These are phyloP conservation scores for Hippoglossus stenolepis DNA, from an alignment of 2,113 vertebrate species.

Conservation along the genomic window DNA sequence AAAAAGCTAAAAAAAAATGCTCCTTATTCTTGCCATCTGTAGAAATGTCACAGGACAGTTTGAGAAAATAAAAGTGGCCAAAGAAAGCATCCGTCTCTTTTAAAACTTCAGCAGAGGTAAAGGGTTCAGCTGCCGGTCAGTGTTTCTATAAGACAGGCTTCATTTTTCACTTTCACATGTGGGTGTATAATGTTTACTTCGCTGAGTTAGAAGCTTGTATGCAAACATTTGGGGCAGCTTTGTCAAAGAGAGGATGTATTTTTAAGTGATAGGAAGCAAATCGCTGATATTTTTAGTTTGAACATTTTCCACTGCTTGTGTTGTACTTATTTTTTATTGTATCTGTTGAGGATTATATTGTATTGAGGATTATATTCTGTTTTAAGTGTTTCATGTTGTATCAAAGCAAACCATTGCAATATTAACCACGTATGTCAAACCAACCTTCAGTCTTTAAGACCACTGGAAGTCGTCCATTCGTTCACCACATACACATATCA, in stretches of 20 bases:
- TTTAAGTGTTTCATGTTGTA: constrained; percentile 18
- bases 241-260: constrained; percentile 46
- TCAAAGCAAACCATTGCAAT: constrained; percentile 9
- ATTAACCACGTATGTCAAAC: constrained; percentile 7
- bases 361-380: constrained; percentile 57
- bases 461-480: background rate
- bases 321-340: constrained; percentile 27
- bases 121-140: constrained; percentile 55
- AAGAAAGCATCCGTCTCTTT: constrained; percentile 46
- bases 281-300: constrained; percentile 28
- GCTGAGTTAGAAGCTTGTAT: constrained; percentile 47
- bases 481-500: constrained; percentile 2
- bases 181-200: constrained; percentile 73
- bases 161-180: constrained; percentile 21
- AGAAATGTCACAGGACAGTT: constrained; percentile 21
- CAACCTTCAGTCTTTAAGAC: background rate
- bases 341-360: constrained; percentile 63
- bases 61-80: constrained; percentile 46
- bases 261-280: constrained; percentile 38
- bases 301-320: constrained; percentile 38
- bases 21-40: constrained; percentile 41
- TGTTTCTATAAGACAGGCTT: constrained; percentile 40
- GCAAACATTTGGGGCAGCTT: constrained; percentile 36
- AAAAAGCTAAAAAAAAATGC: constrained; percentile 5
- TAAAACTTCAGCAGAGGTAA: constrained; percentile 21